phyloP scores from a whole-genome alignment of 2,113 vertebrate species.

The Anthoscopus minutus region DNA sequence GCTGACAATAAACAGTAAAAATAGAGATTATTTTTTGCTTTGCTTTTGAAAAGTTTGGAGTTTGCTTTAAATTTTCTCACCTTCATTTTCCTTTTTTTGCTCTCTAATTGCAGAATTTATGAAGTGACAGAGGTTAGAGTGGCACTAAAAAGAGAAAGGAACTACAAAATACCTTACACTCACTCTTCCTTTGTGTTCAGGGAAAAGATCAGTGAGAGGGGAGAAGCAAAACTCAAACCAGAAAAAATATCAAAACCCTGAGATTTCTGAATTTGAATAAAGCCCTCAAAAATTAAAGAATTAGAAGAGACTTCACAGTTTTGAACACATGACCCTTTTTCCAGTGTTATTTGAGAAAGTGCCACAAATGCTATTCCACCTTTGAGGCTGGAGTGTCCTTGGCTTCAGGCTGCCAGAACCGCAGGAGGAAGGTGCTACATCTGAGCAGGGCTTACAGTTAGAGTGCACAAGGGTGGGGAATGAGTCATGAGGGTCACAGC shows the following conservation, averaged over 20 bases:
- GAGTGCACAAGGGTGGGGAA: not conserved
- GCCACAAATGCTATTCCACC: not conserved
- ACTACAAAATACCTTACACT: not conserved
- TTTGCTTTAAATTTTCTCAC: not conserved
- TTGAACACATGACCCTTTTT: not conserved
- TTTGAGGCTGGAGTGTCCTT: not conserved
- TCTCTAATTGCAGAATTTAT: not conserved
- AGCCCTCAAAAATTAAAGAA: not conserved
- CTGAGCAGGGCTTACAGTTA: not conserved
- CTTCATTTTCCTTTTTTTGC: not conserved
- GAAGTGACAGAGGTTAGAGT: not conserved
- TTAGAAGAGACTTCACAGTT: not conserved
- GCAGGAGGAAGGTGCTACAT: not conserved
- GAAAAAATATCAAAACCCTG: not conserved
- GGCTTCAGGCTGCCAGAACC: not conserved
- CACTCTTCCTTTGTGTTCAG: not conserved
- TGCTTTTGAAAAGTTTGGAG: not conserved
- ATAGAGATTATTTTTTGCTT: not conserved
- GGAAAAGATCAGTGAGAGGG: not conserved
- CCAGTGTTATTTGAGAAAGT: not conserved
- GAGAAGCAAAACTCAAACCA: not conserved
- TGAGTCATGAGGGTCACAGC: not conserved
- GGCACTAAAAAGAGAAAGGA: not conserved
- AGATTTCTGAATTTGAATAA: not conserved
- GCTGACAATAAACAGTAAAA: not conserved